phyloP scores from a whole-genome alignment of 2,797 vertebrate species.

The Coilia nasus region DNA sequence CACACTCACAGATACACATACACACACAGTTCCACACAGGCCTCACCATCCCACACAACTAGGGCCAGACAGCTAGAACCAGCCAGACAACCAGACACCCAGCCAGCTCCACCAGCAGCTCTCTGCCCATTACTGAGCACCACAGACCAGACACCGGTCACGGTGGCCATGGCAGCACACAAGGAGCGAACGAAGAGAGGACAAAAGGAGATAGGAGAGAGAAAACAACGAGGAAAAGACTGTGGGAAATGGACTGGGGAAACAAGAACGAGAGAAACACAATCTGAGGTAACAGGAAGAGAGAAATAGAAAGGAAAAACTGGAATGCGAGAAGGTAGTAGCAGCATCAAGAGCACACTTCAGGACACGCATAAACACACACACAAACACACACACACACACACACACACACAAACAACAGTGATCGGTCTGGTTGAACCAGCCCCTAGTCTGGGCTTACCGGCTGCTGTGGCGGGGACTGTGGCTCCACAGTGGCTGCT shows the following conservation, averaged over 20 bases:
- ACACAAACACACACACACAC: not conserved
- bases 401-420: conserved; percentile 19
- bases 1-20: not conserved
- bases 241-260: not conserved
- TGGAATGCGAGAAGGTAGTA: not conserved
- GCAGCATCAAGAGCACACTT: not conserved
- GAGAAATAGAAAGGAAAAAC: conserved; percentile 11
- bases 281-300: not conserved
- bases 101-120: conserved; percentile 24
- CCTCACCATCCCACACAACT: conserved; percentile 54
- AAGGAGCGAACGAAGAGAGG: not conserved
- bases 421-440: conserved; percentile 49
- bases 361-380: no score
- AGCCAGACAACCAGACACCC: conserved; percentile 28
- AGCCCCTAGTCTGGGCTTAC: conserved; percentile 61
- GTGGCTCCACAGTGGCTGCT: not conserved
- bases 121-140: not conserved
- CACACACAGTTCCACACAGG: not conserved
- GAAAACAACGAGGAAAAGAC: conserved; percentile 20
- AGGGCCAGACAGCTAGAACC: conserved; percentile 29
- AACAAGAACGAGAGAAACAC: not conserved
- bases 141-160: conserved; percentile 27
- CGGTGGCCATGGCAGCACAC: conserved; percentile 21
- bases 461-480: conserved; percentile 59
- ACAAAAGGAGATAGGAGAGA: not conserved